These are phyloP conservation scores for Choloepus hoffmanni DNA, from an alignment of 2,113 vertebrate genomes.

Conservation along the genomic window DNA sequence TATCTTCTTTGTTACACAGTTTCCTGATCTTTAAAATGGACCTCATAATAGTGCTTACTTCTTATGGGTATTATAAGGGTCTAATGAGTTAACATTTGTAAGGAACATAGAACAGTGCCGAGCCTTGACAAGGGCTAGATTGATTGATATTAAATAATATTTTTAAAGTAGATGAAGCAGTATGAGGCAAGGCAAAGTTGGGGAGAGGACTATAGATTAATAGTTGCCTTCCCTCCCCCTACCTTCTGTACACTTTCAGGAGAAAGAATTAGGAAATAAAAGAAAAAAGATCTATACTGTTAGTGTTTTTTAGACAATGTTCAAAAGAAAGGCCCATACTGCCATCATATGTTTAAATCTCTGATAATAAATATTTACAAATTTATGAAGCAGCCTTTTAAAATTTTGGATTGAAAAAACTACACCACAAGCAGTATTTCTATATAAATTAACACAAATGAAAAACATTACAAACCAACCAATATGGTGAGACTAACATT, in stretches of 20 bases:
- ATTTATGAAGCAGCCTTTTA: neutral
- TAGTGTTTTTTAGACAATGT: neutral
- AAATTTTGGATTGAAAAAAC: slow-evolving; percentile 16
- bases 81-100: neutral
- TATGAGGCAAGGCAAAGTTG: neutral
- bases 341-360: slow-evolving; percentile 5
- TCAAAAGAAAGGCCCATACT: neutral
- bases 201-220: neutral
- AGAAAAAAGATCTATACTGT: neutral
- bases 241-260: neutral
- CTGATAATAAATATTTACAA: neutral
- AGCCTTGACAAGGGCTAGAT: neutral
- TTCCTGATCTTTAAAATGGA: neutral
- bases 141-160: neutral
- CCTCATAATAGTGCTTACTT: neutral
- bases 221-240: neutral
- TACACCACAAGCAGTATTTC: neutral
- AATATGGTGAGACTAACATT: neutral
- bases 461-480: slow-evolving; percentile 4
- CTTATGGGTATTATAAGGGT: neutral
- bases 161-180: neutral
- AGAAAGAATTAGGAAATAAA: neutral
- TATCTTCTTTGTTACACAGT: neutral
- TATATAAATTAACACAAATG: neutral
- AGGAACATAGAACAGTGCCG: neutral